Evolutionary conservation across 1,140 invertebrate genomes (phyloP).

Genomic region (Andricus grossulariae): DNA sequence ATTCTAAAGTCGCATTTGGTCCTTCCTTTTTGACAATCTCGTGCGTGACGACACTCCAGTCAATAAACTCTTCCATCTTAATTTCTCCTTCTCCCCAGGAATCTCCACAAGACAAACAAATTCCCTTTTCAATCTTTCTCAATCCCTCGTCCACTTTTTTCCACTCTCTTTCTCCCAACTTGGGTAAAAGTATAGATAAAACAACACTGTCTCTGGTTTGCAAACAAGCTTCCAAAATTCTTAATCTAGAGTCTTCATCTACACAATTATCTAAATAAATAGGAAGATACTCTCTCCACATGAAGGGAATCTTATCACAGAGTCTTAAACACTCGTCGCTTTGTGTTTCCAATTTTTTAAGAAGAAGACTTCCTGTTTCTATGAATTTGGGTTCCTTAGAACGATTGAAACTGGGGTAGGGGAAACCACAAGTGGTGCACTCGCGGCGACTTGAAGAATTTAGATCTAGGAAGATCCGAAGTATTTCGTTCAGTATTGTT

Average conservation of each 20-base stretch:
- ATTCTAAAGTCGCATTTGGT: conserved; percentile 58
- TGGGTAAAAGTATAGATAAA: conserved; percentile 59
- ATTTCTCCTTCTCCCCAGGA: conserved; percentile 35
- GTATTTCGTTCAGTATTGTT: conserved; percentile 55
- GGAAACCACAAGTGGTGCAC: conserved; percentile 60
- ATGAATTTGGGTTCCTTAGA: conserved; percentile 63
- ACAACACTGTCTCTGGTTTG: conserved; percentile 62
- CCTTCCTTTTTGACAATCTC: conserved; percentile 65
- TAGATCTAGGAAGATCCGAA: conserved; percentile 62
- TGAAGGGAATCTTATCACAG: conserved; percentile 78
- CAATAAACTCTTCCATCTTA: conserved; percentile 47
- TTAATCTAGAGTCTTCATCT: conserved; percentile 34
- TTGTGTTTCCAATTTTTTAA: conserved; percentile 53
- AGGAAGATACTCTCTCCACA: conserved; percentile 73
- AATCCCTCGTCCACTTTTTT: conserved; percentile 48
- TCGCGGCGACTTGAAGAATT: conserved; percentile 54
- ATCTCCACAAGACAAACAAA: conserved; percentile 64
- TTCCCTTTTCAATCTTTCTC: conserved; percentile 55
- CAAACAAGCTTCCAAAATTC: conserved; percentile 57
- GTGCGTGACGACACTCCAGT: conserved; percentile 63
- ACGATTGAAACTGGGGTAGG: conserved; percentile 47
- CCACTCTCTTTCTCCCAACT: conserved; percentile 62
- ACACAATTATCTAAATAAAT: conserved; percentile 46
- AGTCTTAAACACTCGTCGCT: conserved; percentile 60
- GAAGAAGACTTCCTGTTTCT: conserved; percentile 57